A percentile compares a stretch with the other conserved stretches of the same genome.
Evolutionary conservation across 2,797 vertebrate species (phyloP).

Genomic region (Periophthalmus magnuspinnatus): DNA sequence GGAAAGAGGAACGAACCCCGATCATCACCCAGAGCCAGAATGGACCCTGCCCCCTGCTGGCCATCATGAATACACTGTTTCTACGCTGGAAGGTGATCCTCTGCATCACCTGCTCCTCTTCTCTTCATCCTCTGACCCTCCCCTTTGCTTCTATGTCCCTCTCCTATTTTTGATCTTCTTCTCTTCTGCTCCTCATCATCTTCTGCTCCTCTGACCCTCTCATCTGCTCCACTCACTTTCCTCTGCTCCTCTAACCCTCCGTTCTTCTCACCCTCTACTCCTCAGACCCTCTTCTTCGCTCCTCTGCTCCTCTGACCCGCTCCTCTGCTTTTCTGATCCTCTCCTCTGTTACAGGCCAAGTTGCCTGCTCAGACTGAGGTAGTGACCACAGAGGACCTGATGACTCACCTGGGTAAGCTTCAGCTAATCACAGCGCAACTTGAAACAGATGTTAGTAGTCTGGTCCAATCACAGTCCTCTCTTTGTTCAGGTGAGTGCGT

Average conservation of each 20-base stretch:
- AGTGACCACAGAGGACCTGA: constrained; percentile 88
- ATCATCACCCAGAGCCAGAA: constrained; percentile 91
- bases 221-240: no score
- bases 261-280: neutral
- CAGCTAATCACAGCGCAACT: constrained; percentile 2
- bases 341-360: constrained; percentile 71
- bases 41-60: constrained; percentile 91
- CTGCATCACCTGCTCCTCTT: neutral
- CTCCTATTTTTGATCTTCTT: neutral
- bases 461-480: neutral
- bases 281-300: neutral
- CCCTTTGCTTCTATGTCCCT: no score
- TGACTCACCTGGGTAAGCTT: constrained; percentile 88
- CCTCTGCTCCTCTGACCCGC: neutral
- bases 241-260: neutral
- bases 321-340: neutral
- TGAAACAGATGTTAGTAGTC: neutral
- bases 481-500: constrained; percentile 85
- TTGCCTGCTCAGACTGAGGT: constrained; percentile 87
- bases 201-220: neutral
- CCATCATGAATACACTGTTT: constrained; percentile 92
- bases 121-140: neutral
- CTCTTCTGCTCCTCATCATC: no score
- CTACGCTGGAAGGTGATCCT: constrained; percentile 89
- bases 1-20: constrained; percentile 90